These are phyloP conservation scores for Sciaenops ocellatus DNA, from an alignment of 2,797 vertebrate species.

Conservation along the genomic window DNA sequence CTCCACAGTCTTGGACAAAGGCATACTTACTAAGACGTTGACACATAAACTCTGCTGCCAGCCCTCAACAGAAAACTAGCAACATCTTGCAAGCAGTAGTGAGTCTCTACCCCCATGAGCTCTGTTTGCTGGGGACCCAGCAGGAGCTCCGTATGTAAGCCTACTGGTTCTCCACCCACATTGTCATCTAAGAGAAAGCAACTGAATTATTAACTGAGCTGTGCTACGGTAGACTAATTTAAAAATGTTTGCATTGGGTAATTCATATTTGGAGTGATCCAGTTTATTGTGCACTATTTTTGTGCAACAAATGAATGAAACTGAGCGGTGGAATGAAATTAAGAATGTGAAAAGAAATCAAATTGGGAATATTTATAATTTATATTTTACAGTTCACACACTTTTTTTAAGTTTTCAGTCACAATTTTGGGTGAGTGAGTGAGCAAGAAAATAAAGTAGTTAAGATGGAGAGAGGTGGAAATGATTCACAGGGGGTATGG, in stretches of 20 bases:
- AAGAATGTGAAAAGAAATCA: not conserved
- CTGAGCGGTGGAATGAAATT: not conserved
- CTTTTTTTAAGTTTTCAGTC: not conserved
- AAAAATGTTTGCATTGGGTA: slow-evolving; percentile 22
- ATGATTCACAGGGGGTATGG: not conserved
- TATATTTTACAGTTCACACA: not conserved
- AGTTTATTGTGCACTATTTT: slow-evolving; percentile 5
- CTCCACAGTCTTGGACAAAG: not conserved
- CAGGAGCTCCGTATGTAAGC: not conserved
- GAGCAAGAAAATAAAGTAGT: not conserved
- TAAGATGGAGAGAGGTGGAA: not conserved
- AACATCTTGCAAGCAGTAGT: not conserved
- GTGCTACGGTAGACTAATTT: slow-evolving; percentile 1
- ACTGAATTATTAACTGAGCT: slow-evolving; percentile 24
- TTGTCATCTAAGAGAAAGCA: slow-evolving; percentile 20
- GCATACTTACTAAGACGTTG: not conserved
- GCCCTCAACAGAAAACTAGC: no score
- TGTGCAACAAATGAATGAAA: slow-evolving; percentile 15
- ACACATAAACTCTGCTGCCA: not conserved
- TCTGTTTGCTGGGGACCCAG: slow-evolving; percentile 12
- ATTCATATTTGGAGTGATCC: not conserved
- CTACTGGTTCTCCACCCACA: slow-evolving; percentile 22
- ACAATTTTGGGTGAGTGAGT: not conserved
- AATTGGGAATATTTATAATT: not conserved
- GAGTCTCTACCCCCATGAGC: not conserved